Conservation (phyloP, 2,113 vertebrate genomes). For the Oreochromis tanganicae region DNA sequence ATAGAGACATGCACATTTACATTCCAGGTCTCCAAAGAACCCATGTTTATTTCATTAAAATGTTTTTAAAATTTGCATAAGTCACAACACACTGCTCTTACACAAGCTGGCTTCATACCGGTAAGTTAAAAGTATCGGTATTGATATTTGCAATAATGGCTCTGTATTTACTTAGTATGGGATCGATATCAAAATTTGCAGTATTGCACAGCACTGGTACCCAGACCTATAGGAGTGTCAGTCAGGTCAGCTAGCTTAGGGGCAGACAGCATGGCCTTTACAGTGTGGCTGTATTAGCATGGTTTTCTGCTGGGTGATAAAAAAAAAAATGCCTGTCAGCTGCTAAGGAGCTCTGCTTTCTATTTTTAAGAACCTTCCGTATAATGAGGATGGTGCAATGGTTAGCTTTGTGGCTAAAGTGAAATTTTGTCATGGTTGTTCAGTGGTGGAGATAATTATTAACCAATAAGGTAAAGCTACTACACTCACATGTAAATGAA, state of each 20-base stretch:
- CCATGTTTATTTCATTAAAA: no score
- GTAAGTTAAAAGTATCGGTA: rapidly evolving
- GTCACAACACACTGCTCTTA: no score
- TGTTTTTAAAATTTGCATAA: no score
- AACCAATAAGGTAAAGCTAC: neutral
- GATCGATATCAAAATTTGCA: neutral
- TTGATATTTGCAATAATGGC: neutral
- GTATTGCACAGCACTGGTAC: neutral
- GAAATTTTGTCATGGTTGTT: neutral
- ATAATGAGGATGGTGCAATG: neutral
- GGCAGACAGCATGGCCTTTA: neutral
- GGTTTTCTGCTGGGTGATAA: neutral
- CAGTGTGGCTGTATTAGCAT: neutral
- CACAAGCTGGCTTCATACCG: no score
- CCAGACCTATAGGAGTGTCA: neutral
- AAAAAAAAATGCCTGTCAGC: neutral
- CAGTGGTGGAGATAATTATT: neutral
- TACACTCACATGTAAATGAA: neutral
- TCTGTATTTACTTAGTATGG: neutral
- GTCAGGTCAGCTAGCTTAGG: neutral
- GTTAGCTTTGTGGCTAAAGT: neutral
- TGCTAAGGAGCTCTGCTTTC: neutral
- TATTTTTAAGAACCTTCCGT: neutral
- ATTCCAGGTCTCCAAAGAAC: no score
- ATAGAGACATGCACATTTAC: no score